These are phyloP conservation scores for Drosophila infuscata DNA, from an alignment of 2,888 invertebrate genomes.

Conservation along the genomic window DNA sequence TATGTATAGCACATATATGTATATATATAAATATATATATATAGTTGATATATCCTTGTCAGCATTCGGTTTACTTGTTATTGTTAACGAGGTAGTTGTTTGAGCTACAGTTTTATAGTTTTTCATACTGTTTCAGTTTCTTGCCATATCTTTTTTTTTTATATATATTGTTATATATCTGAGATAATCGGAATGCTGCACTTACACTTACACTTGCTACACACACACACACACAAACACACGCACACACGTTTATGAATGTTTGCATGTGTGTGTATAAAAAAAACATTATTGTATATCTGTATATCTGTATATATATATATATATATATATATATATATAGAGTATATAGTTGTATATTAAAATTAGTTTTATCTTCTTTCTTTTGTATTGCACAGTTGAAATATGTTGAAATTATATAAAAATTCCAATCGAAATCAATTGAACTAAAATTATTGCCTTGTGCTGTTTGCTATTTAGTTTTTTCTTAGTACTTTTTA, in stretches of 20 bases:
- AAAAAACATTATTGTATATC: slow-evolving; percentile 38
- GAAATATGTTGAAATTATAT: slow-evolving; percentile 38
- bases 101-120: slow-evolving; percentile 49
- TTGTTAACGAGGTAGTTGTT: slow-evolving; percentile 76
- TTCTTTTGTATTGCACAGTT: slow-evolving; percentile 64
- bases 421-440: slow-evolving; percentile 47
- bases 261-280: slow-evolving; percentile 13
- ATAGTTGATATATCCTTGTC: slow-evolving; percentile 30
- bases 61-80: slow-evolving; percentile 38
- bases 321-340: slow-evolving; percentile 12
- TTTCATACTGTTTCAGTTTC: slow-evolving; percentile 7
- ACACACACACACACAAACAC: slow-evolving; percentile 32
- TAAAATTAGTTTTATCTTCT: slow-evolving; percentile 24
- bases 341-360: slow-evolving; percentile 30
- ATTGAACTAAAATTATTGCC: slow-evolving; percentile 78
- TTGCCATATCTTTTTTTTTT: background rate
- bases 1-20: slow-evolving; percentile 2
- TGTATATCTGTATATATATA: slow-evolving; percentile 20
- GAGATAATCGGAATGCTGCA: slow-evolving; percentile 49
- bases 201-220: slow-evolving; percentile 40
- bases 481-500: background rate
- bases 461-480: slow-evolving; percentile 29
- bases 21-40: slow-evolving; percentile 27
- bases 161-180: slow-evolving; percentile 3
- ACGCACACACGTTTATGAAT: slow-evolving; percentile 14